Percentiles rank a stretch among this genome's conserved stretches.
These are phyloP conservation scores for Caenorhabditis remanei DNA, from an alignment of 1,140 invertebrate genomes.

Conservation along the genomic window DNA sequence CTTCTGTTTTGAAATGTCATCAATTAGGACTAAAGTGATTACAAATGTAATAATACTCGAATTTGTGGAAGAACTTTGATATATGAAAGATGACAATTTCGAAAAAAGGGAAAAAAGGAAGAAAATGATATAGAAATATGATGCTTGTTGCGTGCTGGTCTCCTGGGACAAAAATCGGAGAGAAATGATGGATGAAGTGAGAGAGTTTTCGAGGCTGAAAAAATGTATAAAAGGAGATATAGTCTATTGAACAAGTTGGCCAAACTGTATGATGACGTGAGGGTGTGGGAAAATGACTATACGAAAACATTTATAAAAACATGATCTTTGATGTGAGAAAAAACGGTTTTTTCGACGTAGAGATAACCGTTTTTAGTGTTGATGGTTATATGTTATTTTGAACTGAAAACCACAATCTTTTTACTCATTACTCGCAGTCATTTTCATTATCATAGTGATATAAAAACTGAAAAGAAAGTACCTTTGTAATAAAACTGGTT, in stretches of 20 bases:
- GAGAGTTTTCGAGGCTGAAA: neutral
- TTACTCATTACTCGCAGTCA: no score
- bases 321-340: constrained; percentile 3
- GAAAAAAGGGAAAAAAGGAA: no score
- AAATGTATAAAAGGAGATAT: neutral
- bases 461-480: no score
- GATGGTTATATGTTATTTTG: no score
- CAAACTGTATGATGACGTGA: constrained; percentile 1
- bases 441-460: no score
- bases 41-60: constrained; percentile 18
- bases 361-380: neutral
- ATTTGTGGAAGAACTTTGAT: constrained; percentile 18
- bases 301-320: constrained; percentile 8
- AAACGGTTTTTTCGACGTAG: neutral
- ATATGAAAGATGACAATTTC: constrained; percentile 1
- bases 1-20: constrained; percentile 41
- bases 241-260: constrained; percentile 32
- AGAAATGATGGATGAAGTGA: constrained; percentile 18
- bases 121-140: constrained; percentile 14
- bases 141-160: constrained; percentile 11
- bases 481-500: no score
- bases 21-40: neutral
- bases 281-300: constrained; percentile 21
- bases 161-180: neutral
- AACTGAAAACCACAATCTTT: no score